phyloP scores from a whole-genome alignment of 2,113 vertebrate genomes.

The Amphilophus citrinellus region DNA sequence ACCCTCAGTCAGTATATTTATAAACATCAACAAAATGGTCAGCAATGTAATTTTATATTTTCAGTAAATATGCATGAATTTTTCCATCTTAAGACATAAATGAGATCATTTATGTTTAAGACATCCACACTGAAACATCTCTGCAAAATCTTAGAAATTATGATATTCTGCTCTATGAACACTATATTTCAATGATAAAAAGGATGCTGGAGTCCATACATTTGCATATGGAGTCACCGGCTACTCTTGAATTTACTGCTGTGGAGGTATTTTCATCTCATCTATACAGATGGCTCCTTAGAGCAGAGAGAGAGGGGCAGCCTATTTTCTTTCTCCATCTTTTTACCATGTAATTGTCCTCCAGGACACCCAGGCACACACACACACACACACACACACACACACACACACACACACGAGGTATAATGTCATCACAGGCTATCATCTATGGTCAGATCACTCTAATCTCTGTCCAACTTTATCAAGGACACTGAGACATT shows the following conservation, averaged over 20 bases:
- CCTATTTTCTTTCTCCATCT: constrained; percentile 19
- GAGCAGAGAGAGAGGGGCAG: not conserved
- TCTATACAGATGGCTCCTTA: not conserved
- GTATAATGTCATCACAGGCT: constrained; percentile 50
- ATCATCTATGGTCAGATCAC: constrained; percentile 57
- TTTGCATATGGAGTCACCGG: not conserved
- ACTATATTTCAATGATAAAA: not conserved
- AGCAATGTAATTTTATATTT: not conserved
- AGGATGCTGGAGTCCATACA: not conserved
- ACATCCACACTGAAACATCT: not conserved
- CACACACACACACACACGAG: not conserved
- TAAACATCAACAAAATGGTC: not conserved
- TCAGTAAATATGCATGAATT: not conserved
- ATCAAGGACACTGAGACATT: constrained; percentile 51
- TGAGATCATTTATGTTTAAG: not conserved
- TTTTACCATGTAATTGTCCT: constrained; percentile 53
- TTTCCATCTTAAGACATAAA: not conserved
- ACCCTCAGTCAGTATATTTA: too few species aligned
- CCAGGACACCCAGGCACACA: constrained; percentile 8
- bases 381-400: not conserved
- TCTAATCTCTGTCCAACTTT: constrained; percentile 46
- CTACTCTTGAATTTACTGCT: constrained; percentile 3
- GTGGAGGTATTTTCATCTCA: constrained; percentile 24
- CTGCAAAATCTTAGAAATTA: not conserved
- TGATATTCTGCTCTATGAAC: not conserved